phyloP scores from a whole-genome alignment of 2,797 vertebrate species.

The Spinus pinus region DNA sequence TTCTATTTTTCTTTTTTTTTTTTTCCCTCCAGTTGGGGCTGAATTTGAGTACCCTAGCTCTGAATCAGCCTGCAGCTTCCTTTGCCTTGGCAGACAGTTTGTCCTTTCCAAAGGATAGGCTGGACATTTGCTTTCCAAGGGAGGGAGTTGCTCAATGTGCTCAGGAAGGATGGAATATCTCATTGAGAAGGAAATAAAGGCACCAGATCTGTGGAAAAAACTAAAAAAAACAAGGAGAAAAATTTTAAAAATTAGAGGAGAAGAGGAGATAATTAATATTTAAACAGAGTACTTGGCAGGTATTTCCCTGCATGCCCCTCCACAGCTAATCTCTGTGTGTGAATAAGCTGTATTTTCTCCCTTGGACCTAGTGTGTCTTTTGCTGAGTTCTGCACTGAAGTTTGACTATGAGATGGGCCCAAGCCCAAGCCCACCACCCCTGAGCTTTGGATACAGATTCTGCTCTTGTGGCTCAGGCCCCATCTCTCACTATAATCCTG shows the following conservation, averaged over 20 bases:
- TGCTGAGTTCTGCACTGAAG: constrained; percentile 1
- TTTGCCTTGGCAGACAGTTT: neutral
- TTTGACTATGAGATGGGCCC: neutral
- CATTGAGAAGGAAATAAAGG: neutral
- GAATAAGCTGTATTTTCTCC: neutral
- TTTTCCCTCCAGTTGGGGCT: neutral
- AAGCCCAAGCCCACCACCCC: neutral
- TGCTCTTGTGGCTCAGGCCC: neutral
- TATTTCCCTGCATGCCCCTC: neutral
- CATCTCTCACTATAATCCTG: neutral
- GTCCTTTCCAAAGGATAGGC: neutral
- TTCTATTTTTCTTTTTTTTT: neutral
- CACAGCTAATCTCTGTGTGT: neutral
- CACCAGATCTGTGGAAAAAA: accelerated
- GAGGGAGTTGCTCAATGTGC: neutral
- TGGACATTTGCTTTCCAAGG: neutral
- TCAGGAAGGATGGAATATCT: neutral
- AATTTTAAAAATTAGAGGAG: neutral
- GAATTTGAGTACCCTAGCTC: neutral
- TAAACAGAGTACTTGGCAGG: neutral
- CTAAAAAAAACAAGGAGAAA: no score
- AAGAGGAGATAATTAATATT: neutral
- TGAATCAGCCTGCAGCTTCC: neutral
- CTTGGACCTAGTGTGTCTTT: neutral
- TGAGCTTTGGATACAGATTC: neutral